Evolutionary conservation across 2,797 vertebrate species (phyloP).

Genomic region (Ptychadena robeensis): DNA sequence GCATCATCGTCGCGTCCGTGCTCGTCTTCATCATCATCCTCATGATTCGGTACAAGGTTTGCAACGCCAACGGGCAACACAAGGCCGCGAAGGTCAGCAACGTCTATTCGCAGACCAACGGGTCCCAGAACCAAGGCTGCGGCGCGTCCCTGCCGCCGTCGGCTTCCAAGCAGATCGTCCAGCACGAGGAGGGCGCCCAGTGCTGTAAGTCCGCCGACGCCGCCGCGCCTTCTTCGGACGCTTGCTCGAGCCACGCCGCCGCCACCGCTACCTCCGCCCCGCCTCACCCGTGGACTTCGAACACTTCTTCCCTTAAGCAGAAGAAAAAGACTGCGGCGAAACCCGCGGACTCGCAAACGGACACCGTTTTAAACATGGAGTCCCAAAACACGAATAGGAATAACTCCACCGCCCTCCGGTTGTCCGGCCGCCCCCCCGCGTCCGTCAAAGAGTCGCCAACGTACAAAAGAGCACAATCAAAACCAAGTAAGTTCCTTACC

Average conservation of each 20-base stretch:
- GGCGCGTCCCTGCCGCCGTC: conserved; percentile 79
- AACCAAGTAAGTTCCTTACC: conserved; percentile 91
- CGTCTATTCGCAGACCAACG: conserved; percentile 95
- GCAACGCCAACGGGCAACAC: conserved; percentile 84
- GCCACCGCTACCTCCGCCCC: conserved; percentile 84
- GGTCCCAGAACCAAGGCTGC: conserved; percentile 88
- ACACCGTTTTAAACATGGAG: conserved; percentile 78
- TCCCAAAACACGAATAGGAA: conserved; percentile 95
- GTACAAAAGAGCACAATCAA: conserved; percentile 85
- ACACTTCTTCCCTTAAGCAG: conserved; percentile 82
- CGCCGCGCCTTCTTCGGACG: conserved; percentile 77
- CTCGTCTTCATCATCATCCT: conserved; percentile 98
- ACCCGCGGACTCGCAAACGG: conserved; percentile 73
- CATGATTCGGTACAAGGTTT: conserved; percentile 98
- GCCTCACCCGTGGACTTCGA: conserved; percentile 86
- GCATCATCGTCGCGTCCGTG: conserved; percentile 96
- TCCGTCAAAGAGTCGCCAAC: conserved; percentile 79
- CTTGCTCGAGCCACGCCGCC: conserved; percentile 81
- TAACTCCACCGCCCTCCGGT: conserved; percentile 90
- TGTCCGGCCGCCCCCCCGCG: conserved; percentile 70
- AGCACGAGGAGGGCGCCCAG: conserved; percentile 81
- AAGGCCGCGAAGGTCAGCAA: conserved; percentile 90
- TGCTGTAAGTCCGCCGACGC: conserved; percentile 81
- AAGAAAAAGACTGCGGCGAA: conserved; percentile 87
- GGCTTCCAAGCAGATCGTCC: conserved; percentile 86